Evolutionary conservation across 2,888 invertebrate genomes (phyloP).

Genomic region (Metalampra italica): DNA sequence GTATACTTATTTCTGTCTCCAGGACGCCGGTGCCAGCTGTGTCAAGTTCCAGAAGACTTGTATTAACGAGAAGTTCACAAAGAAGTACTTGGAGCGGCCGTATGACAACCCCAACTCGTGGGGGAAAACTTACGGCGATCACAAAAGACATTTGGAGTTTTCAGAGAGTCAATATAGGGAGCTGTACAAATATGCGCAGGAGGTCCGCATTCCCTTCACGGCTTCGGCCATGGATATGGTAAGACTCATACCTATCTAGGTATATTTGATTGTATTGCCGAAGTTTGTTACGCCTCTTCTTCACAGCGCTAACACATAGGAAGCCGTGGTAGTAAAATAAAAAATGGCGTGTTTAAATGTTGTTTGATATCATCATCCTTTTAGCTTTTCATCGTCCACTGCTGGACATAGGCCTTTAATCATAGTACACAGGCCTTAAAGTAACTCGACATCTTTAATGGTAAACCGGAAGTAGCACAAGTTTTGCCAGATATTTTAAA

Average conservation of each 20-base stretch:
- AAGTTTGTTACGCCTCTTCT: too few species aligned
- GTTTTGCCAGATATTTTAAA: too few species aligned
- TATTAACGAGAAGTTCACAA: slow-evolving; percentile 84
- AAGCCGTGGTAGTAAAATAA: too few species aligned
- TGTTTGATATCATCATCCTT: too few species aligned
- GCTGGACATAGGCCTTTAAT: too few species aligned
- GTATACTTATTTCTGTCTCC: slow-evolving; percentile 20
- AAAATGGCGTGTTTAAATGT: too few species aligned
- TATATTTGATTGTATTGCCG: too few species aligned
- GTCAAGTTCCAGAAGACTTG: slow-evolving; percentile 92
- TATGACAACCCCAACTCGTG: slow-evolving; percentile 84
- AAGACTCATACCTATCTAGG: slow-evolving; percentile 18
- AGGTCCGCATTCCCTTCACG: slow-evolving; percentile 82
- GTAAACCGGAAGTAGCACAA: too few species aligned
- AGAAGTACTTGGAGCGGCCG: slow-evolving; percentile 79
- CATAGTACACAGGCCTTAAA: too few species aligned
- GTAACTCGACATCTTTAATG: too few species aligned
- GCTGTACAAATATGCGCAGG: slow-evolving; percentile 81
- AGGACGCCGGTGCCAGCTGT: slow-evolving; percentile 87
- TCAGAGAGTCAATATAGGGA: slow-evolving; percentile 81
- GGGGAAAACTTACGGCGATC: slow-evolving; percentile 89
- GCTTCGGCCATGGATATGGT: slow-evolving; percentile 91
- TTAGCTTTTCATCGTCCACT: too few species aligned
- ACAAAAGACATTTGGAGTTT: slow-evolving; percentile 86
- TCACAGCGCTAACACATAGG: too few species aligned